Base-by-base conservation (phyloP, 2,888 invertebrate species). In the Cataglyphis livida region DNA sequence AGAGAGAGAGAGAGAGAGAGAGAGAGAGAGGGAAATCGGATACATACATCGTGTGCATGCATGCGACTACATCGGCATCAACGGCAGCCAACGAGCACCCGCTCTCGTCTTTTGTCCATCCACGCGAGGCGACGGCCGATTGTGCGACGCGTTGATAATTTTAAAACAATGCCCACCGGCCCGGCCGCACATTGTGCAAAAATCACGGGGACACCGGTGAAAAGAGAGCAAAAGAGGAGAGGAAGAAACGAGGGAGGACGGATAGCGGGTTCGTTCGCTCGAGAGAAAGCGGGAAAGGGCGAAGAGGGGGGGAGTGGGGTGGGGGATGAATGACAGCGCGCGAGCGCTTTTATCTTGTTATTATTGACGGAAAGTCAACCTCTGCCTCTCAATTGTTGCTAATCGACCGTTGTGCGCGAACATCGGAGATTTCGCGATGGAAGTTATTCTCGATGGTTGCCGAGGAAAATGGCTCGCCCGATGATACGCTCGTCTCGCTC, bases 81-180 rank as follows among this genome's bases (percentile, higher is more conserved):
- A 48, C 48, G 48, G 44, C 73, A 54, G 54, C 81, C 71, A 75
- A 32, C 81, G 73, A 75, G 57, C 75, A 59, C 81, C 61, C 51
- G 18, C 51, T 51, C 51, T 61, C 73, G 85, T 91, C 92, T 92
- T 93, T 93, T 93, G 92, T 93, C 85, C 90, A 85, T 84, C 85
- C 85, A 87, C 81, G 87, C 89, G 90, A 90, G 89, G 90, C 90
- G 88, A 88, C 90, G 87, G 89, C 90, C 91, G 93, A 93, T 93
- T 94, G 94, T 94, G 94, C 92, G 91, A 92, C 93, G 92, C 92
- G 93, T 94, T 94, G 94, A 94, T 94, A 94, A 94, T 94, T 94
- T 94, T 92, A 90, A 92, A 93, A 94, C 94, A 93, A 94, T 93
- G 91, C 89, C 90, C 62, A 76, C 89, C 84, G 84, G 91, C 83